Evolutionary conservation across 2,113 vertebrate species (phyloP).

Genomic region (Elephas maximus): DNA sequence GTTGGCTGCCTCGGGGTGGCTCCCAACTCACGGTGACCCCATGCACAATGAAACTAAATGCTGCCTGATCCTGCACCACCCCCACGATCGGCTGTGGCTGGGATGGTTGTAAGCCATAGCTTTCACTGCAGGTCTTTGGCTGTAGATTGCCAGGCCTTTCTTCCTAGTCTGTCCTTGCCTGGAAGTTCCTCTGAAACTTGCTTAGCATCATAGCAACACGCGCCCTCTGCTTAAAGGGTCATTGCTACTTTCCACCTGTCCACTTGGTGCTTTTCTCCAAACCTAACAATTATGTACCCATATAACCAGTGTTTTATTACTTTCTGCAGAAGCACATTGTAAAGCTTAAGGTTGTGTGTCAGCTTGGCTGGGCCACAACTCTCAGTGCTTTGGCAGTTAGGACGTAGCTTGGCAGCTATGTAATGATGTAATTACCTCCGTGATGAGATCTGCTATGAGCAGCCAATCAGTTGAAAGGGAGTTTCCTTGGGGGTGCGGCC

Average conservation of each 20-base stretch:
- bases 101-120: neutral
- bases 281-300: neutral
- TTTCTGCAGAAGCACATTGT: neutral
- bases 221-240: neutral
- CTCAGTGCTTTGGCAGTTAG: no score
- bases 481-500: no score
- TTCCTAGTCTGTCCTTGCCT: neutral
- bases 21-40: no score
- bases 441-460: no score
- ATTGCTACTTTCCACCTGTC: neutral
- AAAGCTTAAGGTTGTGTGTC: no score
- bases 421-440: no score
- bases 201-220: neutral
- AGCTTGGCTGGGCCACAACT: no score
- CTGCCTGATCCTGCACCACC: neutral
- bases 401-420: no score
- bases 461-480: no score
- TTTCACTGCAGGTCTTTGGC: neutral
- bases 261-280: neutral
- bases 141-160: no score
- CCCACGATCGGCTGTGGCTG: neutral
- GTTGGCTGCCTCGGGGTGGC: no score
- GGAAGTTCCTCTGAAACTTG: neutral
- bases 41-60: neutral
- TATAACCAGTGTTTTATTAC: neutral